Base-by-base conservation (phyloP, 1,140 invertebrate species). In the Globodera rostochiensis region DNA sequence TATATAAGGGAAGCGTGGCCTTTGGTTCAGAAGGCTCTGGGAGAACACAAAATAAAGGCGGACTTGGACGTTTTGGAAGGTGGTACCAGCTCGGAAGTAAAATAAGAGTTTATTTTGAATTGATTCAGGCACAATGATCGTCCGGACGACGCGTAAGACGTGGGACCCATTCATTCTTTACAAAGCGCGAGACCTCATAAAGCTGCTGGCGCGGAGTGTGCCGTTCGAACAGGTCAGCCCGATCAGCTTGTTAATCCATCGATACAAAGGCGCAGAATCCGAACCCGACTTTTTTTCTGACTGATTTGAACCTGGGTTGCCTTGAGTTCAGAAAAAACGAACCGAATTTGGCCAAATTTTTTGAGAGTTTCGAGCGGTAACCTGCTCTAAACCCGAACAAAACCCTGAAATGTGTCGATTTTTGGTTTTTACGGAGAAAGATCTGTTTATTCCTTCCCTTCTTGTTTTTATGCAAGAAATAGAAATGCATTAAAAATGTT, bases 81-180 rank as follows among this genome's bases (percentile, higher is more conserved):
- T 85, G 21, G n/a, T 49, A 76, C 36, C 50, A 19, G 19, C 13
- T 11, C 13, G 71, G 57, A 19, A 11, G 11, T 19, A 15, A 64
- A 13, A 64, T 19, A 15, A 64, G 1, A 19, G 5, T 11, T 6
- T 6, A 15, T 64, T 1, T 19, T 19, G 19, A 2, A 2, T 25
- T 6, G 19, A 98, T 4, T 96, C 98, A 93, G 97, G 98, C 74
- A 94, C 94, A 84, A 96, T 99, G 94, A 94, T 93, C 8, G 97
- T 99, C 0, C 93, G 92, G 89, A 99, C 98, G 0, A 98, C 96
- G 0, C 92, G 95, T 74, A 97, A 98, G 92, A 98, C 97, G 3
- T 99, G 95, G 95, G 98, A 99, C 92, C 98, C 98, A 0, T 98
- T 95, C 84, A 95, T 98, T 69, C 95, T 99, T 70, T 93, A 99